phyloP scores from a whole-genome alignment of 1,140 invertebrate species.

The Formica selysi region DNA sequence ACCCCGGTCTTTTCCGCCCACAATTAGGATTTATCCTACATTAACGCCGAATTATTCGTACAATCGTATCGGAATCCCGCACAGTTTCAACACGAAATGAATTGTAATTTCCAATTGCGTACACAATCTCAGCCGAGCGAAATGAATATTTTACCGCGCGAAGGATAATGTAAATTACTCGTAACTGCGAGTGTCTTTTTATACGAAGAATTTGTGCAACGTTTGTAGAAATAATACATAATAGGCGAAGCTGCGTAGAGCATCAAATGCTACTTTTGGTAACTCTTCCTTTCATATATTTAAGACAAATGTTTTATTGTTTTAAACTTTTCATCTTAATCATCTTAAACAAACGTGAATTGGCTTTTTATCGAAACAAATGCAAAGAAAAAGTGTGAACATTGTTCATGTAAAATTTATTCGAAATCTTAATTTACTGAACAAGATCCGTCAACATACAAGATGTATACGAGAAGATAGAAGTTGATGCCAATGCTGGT shows the following conservation, averaged over 20 bases:
- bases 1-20: not conserved
- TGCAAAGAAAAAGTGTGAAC: slow-evolving; percentile 43
- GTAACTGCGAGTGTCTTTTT: not conserved
- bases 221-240: no score
- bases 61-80: slow-evolving; percentile 61
- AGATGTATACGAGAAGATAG: slow-evolving; percentile 63
- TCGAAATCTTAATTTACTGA: slow-evolving; percentile 65
- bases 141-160: slow-evolving; percentile 49
- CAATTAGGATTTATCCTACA: slow-evolving; percentile 65
- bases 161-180: slow-evolving; percentile 66
- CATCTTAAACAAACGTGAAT: not conserved
- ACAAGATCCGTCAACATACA: slow-evolving; percentile 67
- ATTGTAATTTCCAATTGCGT: slow-evolving; percentile 66
- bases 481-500: slow-evolving; percentile 60
- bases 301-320: slow-evolving; percentile 61
- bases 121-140: slow-evolving; percentile 64
- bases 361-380: slow-evolving; percentile 50
- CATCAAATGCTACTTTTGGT: slow-evolving; percentile 41
- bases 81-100: slow-evolving; percentile 37
- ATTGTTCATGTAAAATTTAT: slow-evolving; percentile 61
- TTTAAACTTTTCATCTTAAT: slow-evolving; percentile 4
- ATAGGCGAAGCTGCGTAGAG: not conserved
- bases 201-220: not conserved
- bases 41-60: slow-evolving; percentile 65
- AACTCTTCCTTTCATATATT: slow-evolving; percentile 55